Evolutionary conservation across 2,888 invertebrate species (phyloP).

Genomic region (Drosophila testacea): DNA sequence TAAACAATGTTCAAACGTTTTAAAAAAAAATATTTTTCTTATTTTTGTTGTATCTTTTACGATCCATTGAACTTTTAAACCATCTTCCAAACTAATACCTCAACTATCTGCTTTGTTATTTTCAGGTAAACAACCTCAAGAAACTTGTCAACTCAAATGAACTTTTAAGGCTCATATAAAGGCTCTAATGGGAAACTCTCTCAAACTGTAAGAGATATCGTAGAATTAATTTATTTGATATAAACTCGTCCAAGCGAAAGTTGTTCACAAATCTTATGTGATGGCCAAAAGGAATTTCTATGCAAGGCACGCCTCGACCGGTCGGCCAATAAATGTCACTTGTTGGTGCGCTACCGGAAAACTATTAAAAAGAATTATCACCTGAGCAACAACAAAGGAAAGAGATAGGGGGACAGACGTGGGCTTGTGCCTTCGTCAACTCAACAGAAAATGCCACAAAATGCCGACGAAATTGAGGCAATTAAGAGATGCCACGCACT

Average conservation of each 20-base stretch:
- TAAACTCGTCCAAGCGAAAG: slow-evolving; percentile 49
- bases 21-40: no score
- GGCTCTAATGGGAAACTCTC: slow-evolving; percentile 31
- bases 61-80: not conserved
- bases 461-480: slow-evolving; percentile 49
- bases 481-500: slow-evolving; percentile 56
- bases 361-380: slow-evolving; percentile 81
- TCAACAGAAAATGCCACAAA: slow-evolving; percentile 38
- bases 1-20: no score
- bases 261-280: slow-evolving; percentile 53
- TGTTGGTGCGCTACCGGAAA: slow-evolving; percentile 76
- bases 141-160: slow-evolving; percentile 2
- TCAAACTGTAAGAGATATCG: slow-evolving; percentile 27
- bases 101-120: slow-evolving; percentile 13
- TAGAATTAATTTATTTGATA: slow-evolving; percentile 48
- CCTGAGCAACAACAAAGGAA: slow-evolving; percentile 29
- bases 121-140: slow-evolving; percentile 49
- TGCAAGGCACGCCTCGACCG: slow-evolving; percentile 61
- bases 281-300: slow-evolving; percentile 40
- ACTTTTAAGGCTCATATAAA: slow-evolving; percentile 7
- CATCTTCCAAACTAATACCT: slow-evolving; percentile 17
- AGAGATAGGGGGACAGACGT: not conserved
- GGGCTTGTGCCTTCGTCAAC: slow-evolving; percentile 25
- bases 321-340: slow-evolving; percentile 75
- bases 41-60: no score